Percentiles rank a stretch among this genome's conserved stretches.
These are phyloP conservation scores for Ptilodon capucinus DNA, from an alignment of 2,888 invertebrate genomes.

Conservation along the genomic window DNA sequence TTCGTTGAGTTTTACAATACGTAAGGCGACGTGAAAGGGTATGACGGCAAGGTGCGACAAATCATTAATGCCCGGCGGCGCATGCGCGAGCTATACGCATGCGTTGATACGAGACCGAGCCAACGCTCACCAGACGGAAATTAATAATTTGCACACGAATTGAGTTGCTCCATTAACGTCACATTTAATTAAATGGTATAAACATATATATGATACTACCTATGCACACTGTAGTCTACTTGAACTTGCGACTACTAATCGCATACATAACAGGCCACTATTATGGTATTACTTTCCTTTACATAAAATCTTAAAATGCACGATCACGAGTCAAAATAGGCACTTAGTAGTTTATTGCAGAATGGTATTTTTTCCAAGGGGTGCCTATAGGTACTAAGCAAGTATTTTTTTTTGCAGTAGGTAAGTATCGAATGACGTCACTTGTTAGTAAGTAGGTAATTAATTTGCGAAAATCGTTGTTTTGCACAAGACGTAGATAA, in stretches of 20 bases:
- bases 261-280: too few relatives aligned
- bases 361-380: too few relatives aligned
- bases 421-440: too few relatives aligned
- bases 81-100: conserved; percentile 44
- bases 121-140: background rate
- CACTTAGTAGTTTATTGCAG: too few relatives aligned
- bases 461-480: background rate
- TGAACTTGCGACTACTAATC: too few relatives aligned
- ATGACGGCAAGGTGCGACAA: conserved; percentile 33
- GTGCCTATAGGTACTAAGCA: too few relatives aligned
- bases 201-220: background rate
- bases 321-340: too few relatives aligned
- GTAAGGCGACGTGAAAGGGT: conserved; percentile 14
- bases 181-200: background rate
- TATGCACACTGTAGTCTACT: too few relatives aligned
- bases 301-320: too few relatives aligned
- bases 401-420: too few relatives aligned
- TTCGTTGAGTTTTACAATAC: conserved; percentile 7
- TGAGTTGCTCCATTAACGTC: conserved; percentile 2
- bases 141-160: conserved; percentile 2
- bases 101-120: conserved; percentile 25
- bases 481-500: background rate
- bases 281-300: too few relatives aligned
- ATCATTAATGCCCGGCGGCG: conserved; percentile 50
- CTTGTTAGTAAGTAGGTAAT: too few relatives aligned